A percentile compares a stretch with the other conserved stretches of the same genome.
These are phyloP conservation scores for Acanthosepion pharaonis DNA, from an alignment of 2,888 invertebrate genomes.

Conservation along the genomic window DNA sequence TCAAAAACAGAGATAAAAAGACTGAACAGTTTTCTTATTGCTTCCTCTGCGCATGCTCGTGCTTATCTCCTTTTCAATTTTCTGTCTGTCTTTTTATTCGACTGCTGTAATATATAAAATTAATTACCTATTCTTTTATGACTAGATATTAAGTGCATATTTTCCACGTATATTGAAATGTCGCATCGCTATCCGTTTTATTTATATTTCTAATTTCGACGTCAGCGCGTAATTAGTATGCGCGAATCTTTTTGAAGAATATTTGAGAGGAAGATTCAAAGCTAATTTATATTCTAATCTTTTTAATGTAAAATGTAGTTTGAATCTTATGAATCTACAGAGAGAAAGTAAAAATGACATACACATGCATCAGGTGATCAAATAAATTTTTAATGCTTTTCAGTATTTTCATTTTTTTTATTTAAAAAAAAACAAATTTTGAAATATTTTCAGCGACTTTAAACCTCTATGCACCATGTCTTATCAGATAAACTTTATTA, in stretches of 20 bases:
- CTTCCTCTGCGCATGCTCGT: not conserved
- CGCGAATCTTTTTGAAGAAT: not conserved
- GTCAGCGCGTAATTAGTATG: not conserved
- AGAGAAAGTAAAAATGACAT: no score
- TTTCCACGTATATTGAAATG: not conserved
- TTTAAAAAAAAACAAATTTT: no score
- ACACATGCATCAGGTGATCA: no score
- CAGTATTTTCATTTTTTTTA: no score
- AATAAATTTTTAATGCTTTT: no score
- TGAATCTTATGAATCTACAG: no score
- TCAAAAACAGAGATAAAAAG: not conserved
- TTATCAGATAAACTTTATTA: no score
- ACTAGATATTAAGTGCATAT: not conserved
- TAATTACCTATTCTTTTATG: not conserved
- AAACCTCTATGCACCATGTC: no score
- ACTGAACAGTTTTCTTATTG: not conserved
- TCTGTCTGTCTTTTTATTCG: not conserved
- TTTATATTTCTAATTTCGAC: not conserved
- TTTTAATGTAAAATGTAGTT: no score
- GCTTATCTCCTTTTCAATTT: not conserved
- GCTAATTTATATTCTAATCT: no score
- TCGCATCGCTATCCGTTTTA: not conserved
- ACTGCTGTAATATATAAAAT: not conserved
- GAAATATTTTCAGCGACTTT: no score
- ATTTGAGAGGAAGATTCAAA: no score